phyloP scores from a whole-genome alignment of 2,113 vertebrate species.

The Myotis yumanensis region DNA sequence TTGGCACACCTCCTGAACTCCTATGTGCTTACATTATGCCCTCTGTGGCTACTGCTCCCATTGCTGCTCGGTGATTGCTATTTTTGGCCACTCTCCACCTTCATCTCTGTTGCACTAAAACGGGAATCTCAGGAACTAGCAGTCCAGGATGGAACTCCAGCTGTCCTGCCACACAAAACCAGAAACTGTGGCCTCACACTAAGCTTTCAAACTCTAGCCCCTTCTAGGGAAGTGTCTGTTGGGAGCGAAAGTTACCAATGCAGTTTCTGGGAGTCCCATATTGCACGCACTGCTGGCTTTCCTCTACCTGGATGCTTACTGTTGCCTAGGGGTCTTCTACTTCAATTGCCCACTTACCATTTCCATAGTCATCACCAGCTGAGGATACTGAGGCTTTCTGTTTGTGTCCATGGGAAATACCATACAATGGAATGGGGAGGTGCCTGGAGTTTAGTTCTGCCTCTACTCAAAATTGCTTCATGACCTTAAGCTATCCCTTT shows the following conservation, averaged over 20 bases:
- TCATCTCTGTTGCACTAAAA: not conserved
- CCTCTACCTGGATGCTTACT: not conserved
- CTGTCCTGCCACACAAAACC: not conserved
- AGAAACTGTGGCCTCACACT: not conserved
- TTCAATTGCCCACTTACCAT: not conserved
- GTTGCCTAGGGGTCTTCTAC: not conserved
- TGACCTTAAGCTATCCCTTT: not conserved
- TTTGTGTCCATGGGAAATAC: not conserved
- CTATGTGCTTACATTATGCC: not conserved
- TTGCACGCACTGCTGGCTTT: not conserved
- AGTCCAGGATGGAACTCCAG: not conserved
- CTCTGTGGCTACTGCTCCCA: not conserved
- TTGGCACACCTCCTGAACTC: not conserved
- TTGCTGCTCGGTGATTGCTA: not conserved
- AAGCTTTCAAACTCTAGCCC: not conserved
- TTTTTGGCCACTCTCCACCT: not conserved
- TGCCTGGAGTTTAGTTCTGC: not conserved
- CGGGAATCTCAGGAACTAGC: not conserved
- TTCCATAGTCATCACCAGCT: not conserved
- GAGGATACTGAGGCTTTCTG: not conserved
- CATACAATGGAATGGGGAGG: not conserved
- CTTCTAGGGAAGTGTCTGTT: not conserved
- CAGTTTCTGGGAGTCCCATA: not conserved
- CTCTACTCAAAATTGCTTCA: not conserved
- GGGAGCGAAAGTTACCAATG: not conserved